Base-by-base conservation (phyloP, 2,113 vertebrate genomes). In the Malurus melanocephalus region DNA sequence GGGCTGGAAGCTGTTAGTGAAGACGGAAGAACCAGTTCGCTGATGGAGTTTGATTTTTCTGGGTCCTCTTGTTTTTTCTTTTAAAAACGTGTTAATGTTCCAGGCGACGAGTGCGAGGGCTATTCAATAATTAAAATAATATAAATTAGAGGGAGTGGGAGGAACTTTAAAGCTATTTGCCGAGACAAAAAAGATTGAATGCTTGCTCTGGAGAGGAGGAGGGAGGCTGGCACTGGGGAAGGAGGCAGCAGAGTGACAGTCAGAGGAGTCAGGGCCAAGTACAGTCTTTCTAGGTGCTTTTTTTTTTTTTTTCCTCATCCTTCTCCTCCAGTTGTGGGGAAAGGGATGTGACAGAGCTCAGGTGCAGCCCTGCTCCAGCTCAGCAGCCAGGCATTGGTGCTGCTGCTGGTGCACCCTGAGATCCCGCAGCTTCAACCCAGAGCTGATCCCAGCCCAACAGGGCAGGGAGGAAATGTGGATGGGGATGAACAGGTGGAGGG, bases 41-140 rank as follows among this genome's bases (percentile, higher is more conserved):
- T 93, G 94, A 94, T 92, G 95, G 94, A 91, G 94, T 91, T 96
- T 67, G 89, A 89, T 68, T 95, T 96, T 95, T 88, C 83, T 82
- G 80, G 90, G 85, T 94, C 83, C 87, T 78, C 84, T 93, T 77
- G 60, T 82, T 56, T 77, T 67, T 82, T 56, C 62, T 65, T 55
- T 53, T 7, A 6, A 66, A 76, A 80, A 74, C 3, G 68, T 43
- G 61, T 92, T 94, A 88, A 90, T 96, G 96, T 95, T 96, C 89
- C 85, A 89, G 87, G 91, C 81, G 16, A 88, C 20, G 51, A 87
- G 94, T 67, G 87, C 93, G 96, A 93, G 80, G 92, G 87, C 93
- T 97, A 80, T 93, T 97, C 96, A 96, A 93, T 97, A 97, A 97
- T 97, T 97, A 97, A 97, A 96, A 94, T 88, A 91, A 87, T 93